These are phyloP conservation scores for Andrena flavipes DNA, from an alignment of 2,888 invertebrate genomes.

Conservation along the genomic window DNA sequence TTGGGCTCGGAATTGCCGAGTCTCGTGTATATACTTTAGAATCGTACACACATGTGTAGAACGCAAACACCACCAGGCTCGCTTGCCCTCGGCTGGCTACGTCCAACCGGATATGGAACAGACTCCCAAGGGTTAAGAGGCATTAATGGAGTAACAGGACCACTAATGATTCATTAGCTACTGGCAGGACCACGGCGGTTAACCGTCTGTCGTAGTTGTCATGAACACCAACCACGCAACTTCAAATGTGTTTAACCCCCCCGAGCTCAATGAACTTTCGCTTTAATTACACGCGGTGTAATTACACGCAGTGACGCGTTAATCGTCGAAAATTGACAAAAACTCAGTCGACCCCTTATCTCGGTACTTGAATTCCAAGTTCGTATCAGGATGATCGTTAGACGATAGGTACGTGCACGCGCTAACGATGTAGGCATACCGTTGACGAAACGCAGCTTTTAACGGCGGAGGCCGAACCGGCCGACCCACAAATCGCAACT, in stretches of 20 bases:
- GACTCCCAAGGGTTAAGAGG: constrained; percentile 79
- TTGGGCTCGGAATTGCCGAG: background rate
- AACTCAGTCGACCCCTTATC: no score
- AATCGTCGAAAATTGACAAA: no score
- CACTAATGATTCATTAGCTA: constrained; percentile 77
- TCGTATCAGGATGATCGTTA: background rate
- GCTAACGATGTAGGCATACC: background rate
- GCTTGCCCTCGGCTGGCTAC: constrained; percentile 24
- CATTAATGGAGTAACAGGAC: constrained; percentile 76
- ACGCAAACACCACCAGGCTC: constrained; percentile 61
- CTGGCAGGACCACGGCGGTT: constrained; percentile 48
- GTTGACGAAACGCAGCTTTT: constrained; percentile 15
- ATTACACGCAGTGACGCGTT: background rate
- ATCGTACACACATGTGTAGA: constrained; percentile 35
- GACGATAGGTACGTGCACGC: background rate
- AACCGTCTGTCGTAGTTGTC: constrained; percentile 54
- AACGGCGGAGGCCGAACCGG: constrained; percentile 37
- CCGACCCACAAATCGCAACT: constrained; percentile 65
- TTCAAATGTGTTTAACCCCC: constrained; percentile 45
- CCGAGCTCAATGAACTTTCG: constrained; percentile 34
- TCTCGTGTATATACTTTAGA: background rate
- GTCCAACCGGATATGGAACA: constrained; percentile 79
- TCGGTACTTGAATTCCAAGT: no score
- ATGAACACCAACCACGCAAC: constrained; percentile 19
- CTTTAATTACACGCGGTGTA: background rate